Base-by-base conservation (phyloP, 2,797 vertebrate genomes). In the Malacoraja senta region DNA sequence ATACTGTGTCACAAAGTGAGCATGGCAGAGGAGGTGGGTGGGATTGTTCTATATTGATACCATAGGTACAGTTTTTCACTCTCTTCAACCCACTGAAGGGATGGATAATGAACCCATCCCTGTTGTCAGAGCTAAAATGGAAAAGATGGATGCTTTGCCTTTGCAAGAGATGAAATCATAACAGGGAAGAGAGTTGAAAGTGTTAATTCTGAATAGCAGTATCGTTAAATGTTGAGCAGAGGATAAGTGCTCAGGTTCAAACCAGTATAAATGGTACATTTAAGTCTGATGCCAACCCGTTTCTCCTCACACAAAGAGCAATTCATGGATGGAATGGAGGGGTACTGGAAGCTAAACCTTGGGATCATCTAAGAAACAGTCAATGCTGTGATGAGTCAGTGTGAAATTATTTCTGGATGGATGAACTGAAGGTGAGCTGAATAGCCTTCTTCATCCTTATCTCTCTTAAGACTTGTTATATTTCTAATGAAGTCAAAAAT, bases 281-380 rank as follows among this genome's bases (percentile, higher is more conserved):
- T 88, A n/a, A 19, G 17, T 65, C 58, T 88, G 84, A 65, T 32
- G 61, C 29, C n/a, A 65, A 65, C 13, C 32, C n/a, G n/a, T 65
- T 19, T 58, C n/a, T 65, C 58, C 63, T 63, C 84, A 88, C 84
- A 32, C 61, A 88, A 88, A 88, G 84, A 88, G 17, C 35, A 35
- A 88, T 65, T 88, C 84, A 88, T 88, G 35, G 29, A 15, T 32
- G 84, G 58, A 32, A 88, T 88, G 61, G 84, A n/a, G 61, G 15
- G 13, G 15, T 8, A 63, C 32, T 65, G 84, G 35, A 88, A 38
- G 58, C 29, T 32, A 65, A 88, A 88, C 61, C 84, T 65, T 65
- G 84, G 6, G 65, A 88, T 21, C 61, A 88, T 88, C 32, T 88
- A 65, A 32, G n/a, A 65, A 88, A 32, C 61, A 65, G 61, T 88